Base-by-base conservation (phyloP, 2,888 invertebrate genomes). In the Perizoma flavofasciatum region DNA sequence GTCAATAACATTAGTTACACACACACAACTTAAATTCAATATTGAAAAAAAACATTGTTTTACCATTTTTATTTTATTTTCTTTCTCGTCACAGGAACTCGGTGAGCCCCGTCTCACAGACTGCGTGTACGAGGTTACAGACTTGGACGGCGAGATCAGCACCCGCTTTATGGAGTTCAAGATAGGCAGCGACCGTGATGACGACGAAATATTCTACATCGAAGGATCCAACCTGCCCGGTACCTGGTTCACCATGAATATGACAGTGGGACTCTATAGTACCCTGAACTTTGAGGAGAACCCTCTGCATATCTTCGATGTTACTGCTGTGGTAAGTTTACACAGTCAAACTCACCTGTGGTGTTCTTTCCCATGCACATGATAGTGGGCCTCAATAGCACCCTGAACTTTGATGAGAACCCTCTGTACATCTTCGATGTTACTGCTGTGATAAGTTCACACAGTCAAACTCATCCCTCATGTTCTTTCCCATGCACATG, bases 401-500 rank as follows among this genome's bases (percentile, higher is more conserved):
- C n/a, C n/a, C n/a, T n/a, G n/a, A n/a, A n/a, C n/a, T n/a, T n/a
- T n/a, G n/a, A n/a, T n/a, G n/a, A n/a, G n/a, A n/a, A n/a, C n/a
- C n/a, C n/a, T 0, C 81, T 94, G 10, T 94, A 94, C 70, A 91
- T 93, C 61, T 93, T 95, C 65, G 77, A 82, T 55, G 88, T 94
- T 1, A 86, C 79, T 41, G 94, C 93, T n/a, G 75, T 69, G 71
- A 94, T 95, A 77, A 86, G 88, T 79, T 68, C 60, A 22, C 10
- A 37, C n/a, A n/a, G n/a, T 6, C 43, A 48, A 35, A 2, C n/a
- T 4, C 41, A n/a, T n/a, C n/a, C n/a, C n/a, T n/a, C n/a, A n/a
- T n/a, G n/a, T n/a, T n/a, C n/a, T n/a, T n/a, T n/a, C n/a, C n/a
- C n/a, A n/a, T n/a, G n/a, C n/a, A n/a, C n/a, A n/a, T n/a, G n/a